Percentiles rank a stretch among this genome's conserved stretches.
Conservation (phyloP, 2,888 invertebrate species). For the Heteromyza rotundicornis region DNA sequence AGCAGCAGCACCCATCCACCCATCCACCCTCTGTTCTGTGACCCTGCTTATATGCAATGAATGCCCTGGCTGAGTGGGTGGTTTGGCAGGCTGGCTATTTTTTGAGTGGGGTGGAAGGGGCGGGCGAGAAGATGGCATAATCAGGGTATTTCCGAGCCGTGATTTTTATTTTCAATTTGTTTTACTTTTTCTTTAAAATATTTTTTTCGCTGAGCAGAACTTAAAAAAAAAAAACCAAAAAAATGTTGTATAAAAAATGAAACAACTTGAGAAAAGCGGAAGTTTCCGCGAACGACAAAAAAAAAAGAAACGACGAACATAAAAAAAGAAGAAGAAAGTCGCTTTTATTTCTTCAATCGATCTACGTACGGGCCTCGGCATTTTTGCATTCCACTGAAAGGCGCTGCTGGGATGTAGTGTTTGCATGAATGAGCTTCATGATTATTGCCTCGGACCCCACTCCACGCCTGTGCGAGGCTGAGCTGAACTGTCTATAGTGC, state of each 20-base stretch:
- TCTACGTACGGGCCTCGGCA: neutral
- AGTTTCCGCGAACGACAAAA: constrained; percentile 6
- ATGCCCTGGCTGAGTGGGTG: neutral
- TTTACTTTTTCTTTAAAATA: constrained; percentile 26
- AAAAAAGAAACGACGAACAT: neutral
- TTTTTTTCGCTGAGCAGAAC: constrained; percentile 14
- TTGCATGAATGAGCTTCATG: constrained; percentile 9
- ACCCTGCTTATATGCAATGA: neutral
- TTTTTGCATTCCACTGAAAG: neutral
- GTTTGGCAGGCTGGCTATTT: neutral
- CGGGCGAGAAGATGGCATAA: constrained; percentile 48
- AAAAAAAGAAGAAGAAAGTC: neutral
- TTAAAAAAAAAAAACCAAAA: constrained; percentile 14
- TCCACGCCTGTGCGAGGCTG: too few species aligned
- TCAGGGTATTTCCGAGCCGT: constrained; percentile 56
- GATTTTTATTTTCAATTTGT: constrained; percentile 55
- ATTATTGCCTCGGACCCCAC: constrained; percentile 6
- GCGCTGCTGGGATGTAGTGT: constrained; percentile 5
- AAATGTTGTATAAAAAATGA: neutral
- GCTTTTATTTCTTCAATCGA: constrained; percentile 21
- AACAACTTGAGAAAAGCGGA: constrained; percentile 13
- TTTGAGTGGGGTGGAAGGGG: neutral
- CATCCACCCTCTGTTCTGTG: neutral
- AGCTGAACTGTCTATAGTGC: too few species aligned
- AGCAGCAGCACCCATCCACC: neutral